Evolutionary conservation across 2,888 invertebrate genomes (phyloP).

Genomic region (Epirrita christyi): DNA sequence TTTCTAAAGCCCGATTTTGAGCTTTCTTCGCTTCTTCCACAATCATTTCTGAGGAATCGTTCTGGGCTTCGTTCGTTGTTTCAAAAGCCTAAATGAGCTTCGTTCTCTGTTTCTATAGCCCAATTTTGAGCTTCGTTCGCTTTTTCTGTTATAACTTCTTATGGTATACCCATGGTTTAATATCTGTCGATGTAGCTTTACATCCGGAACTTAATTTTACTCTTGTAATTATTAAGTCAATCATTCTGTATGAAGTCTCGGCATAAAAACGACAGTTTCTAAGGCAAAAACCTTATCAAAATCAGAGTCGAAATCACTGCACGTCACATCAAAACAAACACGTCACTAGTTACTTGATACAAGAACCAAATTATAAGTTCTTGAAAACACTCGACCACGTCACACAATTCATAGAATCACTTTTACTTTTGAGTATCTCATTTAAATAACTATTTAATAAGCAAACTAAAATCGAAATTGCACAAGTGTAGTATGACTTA

Average conservation of each 20-base stretch:
- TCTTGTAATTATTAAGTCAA: too few species aligned
- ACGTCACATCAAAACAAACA: too few species aligned
- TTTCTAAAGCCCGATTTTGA: background rate
- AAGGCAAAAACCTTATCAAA: too few species aligned
- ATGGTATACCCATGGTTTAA: conserved; percentile 2
- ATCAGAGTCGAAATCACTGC: too few species aligned
- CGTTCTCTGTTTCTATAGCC: background rate
- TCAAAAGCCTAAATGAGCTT: background rate
- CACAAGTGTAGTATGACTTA: background rate
- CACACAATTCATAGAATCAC: background rate
- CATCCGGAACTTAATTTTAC: too few species aligned
- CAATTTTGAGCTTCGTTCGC: conserved; percentile 9
- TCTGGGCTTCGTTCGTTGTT: background rate
- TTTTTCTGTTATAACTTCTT: conserved; percentile 14
- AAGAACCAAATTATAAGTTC: background rate
- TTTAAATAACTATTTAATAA: background rate
- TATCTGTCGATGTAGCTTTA: too few species aligned
- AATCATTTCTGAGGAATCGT: background rate
- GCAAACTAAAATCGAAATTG: background rate
- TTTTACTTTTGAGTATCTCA: background rate
- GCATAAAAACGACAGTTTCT: too few species aligned
- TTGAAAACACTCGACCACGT: background rate
- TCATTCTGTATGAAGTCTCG: too few species aligned
- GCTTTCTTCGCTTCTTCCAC: background rate
- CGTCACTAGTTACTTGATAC: background rate